Base-by-base conservation (phyloP, 2,888 invertebrate species). In the Mycalesis mineus region DNA sequence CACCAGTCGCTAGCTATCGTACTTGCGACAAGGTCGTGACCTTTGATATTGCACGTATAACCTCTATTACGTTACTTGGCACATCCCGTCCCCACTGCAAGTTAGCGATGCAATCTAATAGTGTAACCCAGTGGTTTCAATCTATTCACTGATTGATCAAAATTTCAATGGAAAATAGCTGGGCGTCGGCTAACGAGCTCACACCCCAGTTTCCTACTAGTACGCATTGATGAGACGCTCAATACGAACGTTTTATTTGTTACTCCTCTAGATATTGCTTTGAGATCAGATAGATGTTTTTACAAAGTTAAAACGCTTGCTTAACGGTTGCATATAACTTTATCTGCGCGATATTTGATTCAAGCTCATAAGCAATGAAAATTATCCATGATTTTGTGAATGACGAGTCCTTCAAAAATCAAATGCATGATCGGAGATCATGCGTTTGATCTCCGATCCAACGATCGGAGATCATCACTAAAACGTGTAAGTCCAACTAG, bases 41-140 rank as follows among this genome's bases (percentile, higher is more conserved):
- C 44, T 7, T 29, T 3, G 7, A n/a, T 57, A 62, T 56, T 59
- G 55, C 42, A 48, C 47, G 57, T 62, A 62, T 62, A 62, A 59
- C 59, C 44, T 45, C 49, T 51, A 49, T 45, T 28, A 39, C 49
- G n/a, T 49, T 41, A 37, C 37, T 8, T 31, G 47, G 28, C 52
- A 49, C 54, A 29, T 42, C 42, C 22, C 36, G 37, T 39, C 37
- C 31, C 52, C 58, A 14, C 61, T 64, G 65, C 66, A 68, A 73
- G 52, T 68, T 61, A 39, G 64, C 64, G 70, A 66, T 67, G 66
- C 65, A 74, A 75, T 75, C 74, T 74, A 78, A 77, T 74, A 75
- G 72, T 65, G 68, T 67, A 64, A 72, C 70, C 68, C 69, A 68
- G 68, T 71, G 70, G 69, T 72, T 74, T 69, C 71, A 70, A 74